Percentiles rank a stretch among this genome's conserved stretches.
Evolutionary conservation across 2,888 invertebrate species (phyloP).

Genomic region (Sepioteuthis lessoniana): DNA sequence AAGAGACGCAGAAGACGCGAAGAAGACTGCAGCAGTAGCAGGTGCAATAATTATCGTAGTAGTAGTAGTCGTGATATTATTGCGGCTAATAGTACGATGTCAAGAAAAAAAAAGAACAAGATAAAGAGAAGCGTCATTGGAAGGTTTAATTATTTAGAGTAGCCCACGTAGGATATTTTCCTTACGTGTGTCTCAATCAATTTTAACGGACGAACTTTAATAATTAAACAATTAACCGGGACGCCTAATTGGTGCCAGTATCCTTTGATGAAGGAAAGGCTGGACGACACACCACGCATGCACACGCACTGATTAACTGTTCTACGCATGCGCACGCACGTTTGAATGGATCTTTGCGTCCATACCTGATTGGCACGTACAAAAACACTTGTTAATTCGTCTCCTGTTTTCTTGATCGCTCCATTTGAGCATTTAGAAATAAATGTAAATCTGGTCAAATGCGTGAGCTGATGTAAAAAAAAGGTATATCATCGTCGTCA

Average conservation of each 20-base stretch:
- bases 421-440: too few relatives aligned
- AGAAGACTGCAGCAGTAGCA: too few relatives aligned
- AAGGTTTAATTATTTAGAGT: slow-evolving; percentile 4
- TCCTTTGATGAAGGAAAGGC: not conserved
- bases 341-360: not conserved
- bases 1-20: too few relatives aligned
- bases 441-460: too few relatives aligned
- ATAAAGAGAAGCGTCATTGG: not conserved
- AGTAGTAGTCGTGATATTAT: not conserved
- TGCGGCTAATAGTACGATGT: not conserved
- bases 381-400: not conserved
- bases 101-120: not conserved
- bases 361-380: not conserved
- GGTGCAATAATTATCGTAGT: not conserved
- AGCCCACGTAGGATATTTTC: not conserved
- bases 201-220: not conserved
- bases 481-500: too few relatives aligned
- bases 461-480: too few relatives aligned
- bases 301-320: not conserved
- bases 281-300: not conserved
- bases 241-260: not conserved
- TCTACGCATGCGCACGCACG: not conserved
- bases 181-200: not conserved
- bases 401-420: too few relatives aligned
- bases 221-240: slow-evolving; percentile 20